These are phyloP conservation scores for Hyposmocoma kahamanoa DNA, from an alignment of 1,140 invertebrate species.

Conservation along the genomic window DNA sequence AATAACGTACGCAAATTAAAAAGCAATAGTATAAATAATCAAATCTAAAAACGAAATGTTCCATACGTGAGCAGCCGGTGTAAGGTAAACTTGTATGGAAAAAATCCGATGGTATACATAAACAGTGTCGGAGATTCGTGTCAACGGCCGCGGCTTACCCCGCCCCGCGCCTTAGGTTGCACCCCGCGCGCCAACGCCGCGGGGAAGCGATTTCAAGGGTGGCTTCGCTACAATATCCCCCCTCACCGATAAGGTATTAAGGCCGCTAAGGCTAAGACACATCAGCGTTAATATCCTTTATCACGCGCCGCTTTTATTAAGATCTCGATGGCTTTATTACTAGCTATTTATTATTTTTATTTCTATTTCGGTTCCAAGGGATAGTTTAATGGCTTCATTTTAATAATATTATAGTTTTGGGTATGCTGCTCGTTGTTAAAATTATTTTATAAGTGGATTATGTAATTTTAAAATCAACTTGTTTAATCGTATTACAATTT, in stretches of 20 bases:
- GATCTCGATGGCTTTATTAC: conserved; percentile 42
- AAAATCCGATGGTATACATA: conserved; percentile 60
- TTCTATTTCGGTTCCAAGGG: no score
- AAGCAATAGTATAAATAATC: no score
- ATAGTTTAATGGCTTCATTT: no score
- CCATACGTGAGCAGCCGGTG: conserved; percentile 42
- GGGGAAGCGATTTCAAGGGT: conserved; percentile 52
- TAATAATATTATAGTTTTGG: no score
- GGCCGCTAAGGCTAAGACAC: conserved; percentile 45
- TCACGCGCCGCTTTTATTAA: conserved; percentile 40
- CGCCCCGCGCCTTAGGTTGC: conserved; percentile 23
- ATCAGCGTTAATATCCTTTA: conserved; percentile 49
- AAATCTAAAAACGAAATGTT: conserved; percentile 43
- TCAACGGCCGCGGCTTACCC: conserved; percentile 56
- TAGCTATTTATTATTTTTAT: no score
- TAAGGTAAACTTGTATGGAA: conserved; percentile 44
- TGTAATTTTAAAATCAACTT: no score
- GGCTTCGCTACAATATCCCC: conserved; percentile 35
- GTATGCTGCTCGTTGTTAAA: no score
- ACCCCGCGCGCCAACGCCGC: conserved; percentile 12
- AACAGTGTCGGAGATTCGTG: conserved; percentile 61
- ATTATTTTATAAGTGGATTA: no score
- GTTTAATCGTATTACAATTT: no score
- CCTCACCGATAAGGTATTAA: conserved; percentile 52
- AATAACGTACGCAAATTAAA: no score